Percentiles rank a stretch among this genome's conserved stretches.
These are phyloP conservation scores for Papilio dardanus DNA, from an alignment of 1,140 invertebrate species.

Conservation along the genomic window DNA sequence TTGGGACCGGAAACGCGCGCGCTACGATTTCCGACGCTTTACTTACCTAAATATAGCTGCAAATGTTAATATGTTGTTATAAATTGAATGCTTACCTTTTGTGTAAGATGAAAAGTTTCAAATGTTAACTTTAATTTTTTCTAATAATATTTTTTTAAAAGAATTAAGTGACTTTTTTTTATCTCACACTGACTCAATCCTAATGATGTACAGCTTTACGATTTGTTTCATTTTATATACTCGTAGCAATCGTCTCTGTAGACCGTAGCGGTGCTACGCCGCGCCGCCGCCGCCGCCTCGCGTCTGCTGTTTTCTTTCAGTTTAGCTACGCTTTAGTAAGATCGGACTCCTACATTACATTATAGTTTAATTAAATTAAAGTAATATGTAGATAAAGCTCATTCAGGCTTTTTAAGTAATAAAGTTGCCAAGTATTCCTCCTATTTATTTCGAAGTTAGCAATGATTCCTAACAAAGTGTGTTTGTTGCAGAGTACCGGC, in stretches of 20 bases:
- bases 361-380: no score
- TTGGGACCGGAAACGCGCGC: conserved; percentile 58
- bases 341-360: no score
- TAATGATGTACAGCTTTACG: no score
- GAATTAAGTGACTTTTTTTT: neutral
- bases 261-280: no score
- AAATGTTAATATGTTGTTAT: neutral
- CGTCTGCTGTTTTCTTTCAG: no score
- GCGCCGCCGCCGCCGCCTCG: no score
- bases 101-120: neutral
- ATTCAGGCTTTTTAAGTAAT: neutral
- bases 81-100: neutral
- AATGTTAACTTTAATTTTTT: neutral
- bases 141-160: neutral
- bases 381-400: no score
- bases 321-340: no score
- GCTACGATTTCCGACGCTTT: conserved; percentile 66
- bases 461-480: neutral
- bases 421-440: neutral
- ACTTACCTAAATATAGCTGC: conserved; percentile 56
- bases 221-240: no score
- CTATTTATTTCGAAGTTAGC: neutral
- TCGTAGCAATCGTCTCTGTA: no score
- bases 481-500: conserved; percentile 64
- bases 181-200: no score